Base-by-base conservation (phyloP, 2,888 invertebrate genomes). In the Heliconius cydno region DNA sequence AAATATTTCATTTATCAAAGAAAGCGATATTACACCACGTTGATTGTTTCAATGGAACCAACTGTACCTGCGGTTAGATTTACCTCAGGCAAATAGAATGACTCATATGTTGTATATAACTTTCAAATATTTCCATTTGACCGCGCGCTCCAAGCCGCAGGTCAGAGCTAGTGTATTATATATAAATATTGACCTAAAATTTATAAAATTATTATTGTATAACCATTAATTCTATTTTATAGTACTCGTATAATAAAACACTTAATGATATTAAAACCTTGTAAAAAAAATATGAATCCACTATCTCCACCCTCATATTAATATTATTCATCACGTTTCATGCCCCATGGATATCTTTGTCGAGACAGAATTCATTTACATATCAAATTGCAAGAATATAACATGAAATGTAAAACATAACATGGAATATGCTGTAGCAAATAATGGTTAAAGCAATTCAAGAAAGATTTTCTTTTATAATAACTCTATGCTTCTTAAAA, bases 261-360 rank as follows among this genome's bases (percentile, higher is more conserved):
- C 10, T 13, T 13, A 15, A 6, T 6, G 13, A 15, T 60, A 60
- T n/a, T 60, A 12, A n/a, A 60, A 12, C 0, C 10, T 60, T 10
- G n/a, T 60, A 3, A 65, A 65, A 19, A 5, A 38, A 68, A 68
- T 38, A 34, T 25, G 15, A 46, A 70, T 25, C 46, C 9, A 46
- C 70, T 46, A 25, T 2, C 25, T 15, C 15, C 25, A 46, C 13
- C 25, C 41, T 41, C 7, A 41, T 70, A 25, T 25, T 46, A 70
- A 46, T 15, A 70, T 70, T 70, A 46, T 46, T 70, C 70, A 22
- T 9, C 38, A 38, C 13, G 70, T 68, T 68, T 13, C 41, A 70
- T 46, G 25, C 70, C 41, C 25, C 28, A 65, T 68, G 68, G 68
- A 68, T 68, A 68, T 68, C n/a, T 70, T 25, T 70, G 70, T 70